These are phyloP conservation scores for Salvelinus alpinus DNA, from an alignment of 2,113 vertebrate genomes.

Conservation along the genomic window DNA sequence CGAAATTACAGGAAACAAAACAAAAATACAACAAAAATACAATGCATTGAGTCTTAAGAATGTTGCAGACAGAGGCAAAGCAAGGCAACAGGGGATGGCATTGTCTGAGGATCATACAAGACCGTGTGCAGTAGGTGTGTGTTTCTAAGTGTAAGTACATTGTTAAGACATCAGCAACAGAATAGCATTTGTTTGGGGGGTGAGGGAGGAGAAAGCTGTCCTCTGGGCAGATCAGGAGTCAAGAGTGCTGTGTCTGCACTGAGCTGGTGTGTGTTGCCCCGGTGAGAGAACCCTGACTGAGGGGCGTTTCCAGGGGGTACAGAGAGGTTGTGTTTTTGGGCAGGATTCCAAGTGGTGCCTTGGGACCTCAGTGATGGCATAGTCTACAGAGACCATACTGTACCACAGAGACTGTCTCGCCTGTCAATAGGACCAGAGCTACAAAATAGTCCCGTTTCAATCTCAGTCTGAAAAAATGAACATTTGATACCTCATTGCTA, in stretches of 20 bases:
- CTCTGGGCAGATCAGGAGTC: constrained; percentile 48
- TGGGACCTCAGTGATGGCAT: constrained; percentile 11
- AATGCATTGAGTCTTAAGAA: constrained; percentile 46
- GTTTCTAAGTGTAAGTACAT: constrained; percentile 40
- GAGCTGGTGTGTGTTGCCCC: constrained; percentile 30
- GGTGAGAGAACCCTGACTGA: constrained; percentile 26
- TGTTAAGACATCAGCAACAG: constrained; percentile 51
- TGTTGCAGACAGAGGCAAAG: constrained; percentile 56
- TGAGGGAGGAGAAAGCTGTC: constrained; percentile 3
- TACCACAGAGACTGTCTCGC: background rate
- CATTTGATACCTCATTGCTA: too few species aligned
- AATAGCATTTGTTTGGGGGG: constrained; percentile 43
- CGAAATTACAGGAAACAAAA: constrained; percentile 64
- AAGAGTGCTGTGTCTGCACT: constrained; percentile 47
- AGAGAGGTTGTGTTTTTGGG: constrained; percentile 40
- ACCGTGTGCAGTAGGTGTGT: constrained; percentile 20
- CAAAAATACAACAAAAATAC: background rate
- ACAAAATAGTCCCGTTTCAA: background rate
- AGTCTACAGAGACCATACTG: background rate
- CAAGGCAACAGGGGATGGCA: constrained; percentile 37
- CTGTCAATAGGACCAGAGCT: background rate
- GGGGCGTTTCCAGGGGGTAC: constrained; percentile 46
- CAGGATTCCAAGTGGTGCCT: constrained; percentile 39
- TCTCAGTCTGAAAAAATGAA: background rate
- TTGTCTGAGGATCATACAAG: constrained; percentile 61